Evolutionary conservation across 2,797 vertebrate genomes (phyloP).

Genomic region (Enteromius argenteus): DNA sequence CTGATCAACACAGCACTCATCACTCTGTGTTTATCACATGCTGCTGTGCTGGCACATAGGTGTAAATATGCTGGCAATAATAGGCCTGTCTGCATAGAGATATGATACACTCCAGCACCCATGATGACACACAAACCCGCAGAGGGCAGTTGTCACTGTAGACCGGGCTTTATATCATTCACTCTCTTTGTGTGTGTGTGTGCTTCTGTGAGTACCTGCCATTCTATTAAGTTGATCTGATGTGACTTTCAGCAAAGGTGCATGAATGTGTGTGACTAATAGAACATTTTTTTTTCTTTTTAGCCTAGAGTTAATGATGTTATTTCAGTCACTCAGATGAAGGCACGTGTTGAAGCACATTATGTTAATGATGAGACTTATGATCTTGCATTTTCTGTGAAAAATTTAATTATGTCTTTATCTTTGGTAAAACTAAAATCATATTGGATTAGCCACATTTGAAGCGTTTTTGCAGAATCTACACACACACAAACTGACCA

Average conservation of each 20-base stretch:
- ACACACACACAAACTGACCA: neutral
- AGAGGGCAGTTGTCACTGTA: slow-evolving; percentile 42
- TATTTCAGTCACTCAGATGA: slow-evolving; percentile 17
- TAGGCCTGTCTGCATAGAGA: slow-evolving; percentile 36
- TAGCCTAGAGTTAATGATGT: neutral
- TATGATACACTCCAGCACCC: slow-evolving; percentile 54
- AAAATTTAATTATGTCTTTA: neutral
- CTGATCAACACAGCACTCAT: slow-evolving; percentile 53
- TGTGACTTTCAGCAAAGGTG: slow-evolving; percentile 12
- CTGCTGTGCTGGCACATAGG: slow-evolving; percentile 43
- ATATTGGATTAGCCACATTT: neutral
- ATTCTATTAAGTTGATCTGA: slow-evolving; percentile 17
- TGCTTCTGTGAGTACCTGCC: neutral
- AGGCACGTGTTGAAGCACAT: neutral
- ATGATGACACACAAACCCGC: slow-evolving; percentile 46
- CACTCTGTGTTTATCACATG: slow-evolving; percentile 48
- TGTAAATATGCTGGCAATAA: slow-evolving; percentile 46
- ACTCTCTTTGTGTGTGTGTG: slow-evolving; percentile 9
- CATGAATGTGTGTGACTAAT: slow-evolving; percentile 14
- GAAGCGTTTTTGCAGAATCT: too few relatives aligned
- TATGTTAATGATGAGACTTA: neutral
- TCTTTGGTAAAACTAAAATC: neutral
- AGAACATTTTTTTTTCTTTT: neutral
- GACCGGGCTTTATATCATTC: slow-evolving; percentile 36
- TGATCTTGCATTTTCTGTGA: neutral